These are phyloP conservation scores for Aix galericulata DNA, from an alignment of 2,113 vertebrate species.

Conservation along the genomic window DNA sequence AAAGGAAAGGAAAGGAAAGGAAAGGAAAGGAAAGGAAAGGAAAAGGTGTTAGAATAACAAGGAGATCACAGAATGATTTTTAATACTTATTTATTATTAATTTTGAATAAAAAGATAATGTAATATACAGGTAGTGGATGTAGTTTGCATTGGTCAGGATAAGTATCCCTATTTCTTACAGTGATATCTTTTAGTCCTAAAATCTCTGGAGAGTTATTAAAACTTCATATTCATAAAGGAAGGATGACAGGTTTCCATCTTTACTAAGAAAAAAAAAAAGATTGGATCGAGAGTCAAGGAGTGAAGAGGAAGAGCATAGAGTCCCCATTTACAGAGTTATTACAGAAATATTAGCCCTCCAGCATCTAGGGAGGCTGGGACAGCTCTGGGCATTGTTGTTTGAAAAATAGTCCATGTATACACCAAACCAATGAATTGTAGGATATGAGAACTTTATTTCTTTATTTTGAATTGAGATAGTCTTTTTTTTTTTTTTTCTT, in stretches of 20 bases:
- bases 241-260: background rate
- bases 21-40: too few relatives aligned
- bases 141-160: background rate
- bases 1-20: too few relatives aligned
- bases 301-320: background rate
- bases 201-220: background rate
- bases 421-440: background rate
- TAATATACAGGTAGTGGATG: background rate
- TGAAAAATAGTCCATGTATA: background rate
- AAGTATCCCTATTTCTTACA: background rate
- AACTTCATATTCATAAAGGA: background rate
- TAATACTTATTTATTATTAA: background rate
- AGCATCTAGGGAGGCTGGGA: background rate
- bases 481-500: background rate
- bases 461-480: background rate
- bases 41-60: background rate
- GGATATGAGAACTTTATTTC: background rate
- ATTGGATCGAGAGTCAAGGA: background rate
- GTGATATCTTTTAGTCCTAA: background rate
- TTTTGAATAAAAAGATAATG: background rate
- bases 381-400: background rate
- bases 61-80: background rate
- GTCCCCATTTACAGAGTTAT: background rate
- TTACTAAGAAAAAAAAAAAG: background rate
- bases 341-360: background rate